Conservation (phyloP, 2,113 vertebrate species). For the Muntiacus muntjak region DNA sequence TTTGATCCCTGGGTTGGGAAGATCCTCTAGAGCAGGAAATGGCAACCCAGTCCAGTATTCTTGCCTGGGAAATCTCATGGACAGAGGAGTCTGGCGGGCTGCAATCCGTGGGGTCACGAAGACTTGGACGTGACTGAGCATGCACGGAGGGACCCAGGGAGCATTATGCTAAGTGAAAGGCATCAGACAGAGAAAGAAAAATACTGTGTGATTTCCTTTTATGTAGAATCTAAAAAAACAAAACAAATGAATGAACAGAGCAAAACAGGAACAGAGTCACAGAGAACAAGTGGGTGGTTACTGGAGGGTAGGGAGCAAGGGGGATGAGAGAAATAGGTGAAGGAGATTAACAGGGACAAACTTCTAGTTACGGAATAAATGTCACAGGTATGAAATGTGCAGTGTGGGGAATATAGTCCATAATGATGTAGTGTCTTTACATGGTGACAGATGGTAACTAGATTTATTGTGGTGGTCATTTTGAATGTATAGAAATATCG, state of each 20-base stretch:
- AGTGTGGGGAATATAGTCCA: background rate
- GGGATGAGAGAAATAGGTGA: background rate
- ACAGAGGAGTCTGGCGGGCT: background rate
- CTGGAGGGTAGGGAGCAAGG: background rate
- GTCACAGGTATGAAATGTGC: background rate
- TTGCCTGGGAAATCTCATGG: background rate
- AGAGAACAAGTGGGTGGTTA: background rate
- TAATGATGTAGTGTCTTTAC: background rate
- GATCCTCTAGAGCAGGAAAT: background rate
- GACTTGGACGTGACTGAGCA: background rate
- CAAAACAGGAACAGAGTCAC: background rate
- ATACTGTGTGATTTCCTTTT: background rate
- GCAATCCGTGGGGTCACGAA: background rate
- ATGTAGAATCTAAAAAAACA: background rate
- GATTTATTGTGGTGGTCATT: background rate
- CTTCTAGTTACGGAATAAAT: background rate
- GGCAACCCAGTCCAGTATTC: background rate
- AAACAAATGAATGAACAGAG: background rate
- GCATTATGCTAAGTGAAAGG: background rate
- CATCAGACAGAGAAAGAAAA: background rate
- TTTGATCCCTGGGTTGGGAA: background rate
- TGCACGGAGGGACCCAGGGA: background rate
- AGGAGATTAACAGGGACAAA: background rate
- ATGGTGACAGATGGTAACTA: background rate
- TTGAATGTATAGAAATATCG: background rate